These are phyloP conservation scores for Chloropsis hardwickii DNA, from an alignment of 2,113 vertebrate species.

Conservation along the genomic window DNA sequence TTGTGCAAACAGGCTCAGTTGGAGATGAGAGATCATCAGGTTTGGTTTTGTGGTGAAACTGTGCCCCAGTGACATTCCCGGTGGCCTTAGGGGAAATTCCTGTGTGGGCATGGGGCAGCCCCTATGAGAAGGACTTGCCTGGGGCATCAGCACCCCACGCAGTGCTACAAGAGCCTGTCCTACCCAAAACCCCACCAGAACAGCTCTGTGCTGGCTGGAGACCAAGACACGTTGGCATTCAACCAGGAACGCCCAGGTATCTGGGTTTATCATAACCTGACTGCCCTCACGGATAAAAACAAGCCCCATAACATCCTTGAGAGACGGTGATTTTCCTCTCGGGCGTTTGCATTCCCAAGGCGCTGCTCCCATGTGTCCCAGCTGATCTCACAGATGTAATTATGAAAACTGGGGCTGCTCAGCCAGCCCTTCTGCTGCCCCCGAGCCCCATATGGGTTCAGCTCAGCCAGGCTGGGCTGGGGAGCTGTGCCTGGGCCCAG, in stretches of 20 bases:
- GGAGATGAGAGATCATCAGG: neutral
- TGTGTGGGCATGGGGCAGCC: rapidly evolving
- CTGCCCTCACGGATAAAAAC: neutral
- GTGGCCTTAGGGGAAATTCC: neutral
- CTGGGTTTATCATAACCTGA: neutral
- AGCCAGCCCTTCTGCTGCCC: neutral
- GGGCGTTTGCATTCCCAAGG: neutral
- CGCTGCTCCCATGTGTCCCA: neutral
- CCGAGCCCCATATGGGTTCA: rapidly evolving
- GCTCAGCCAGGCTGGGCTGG: neutral
- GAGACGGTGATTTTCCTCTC: neutral
- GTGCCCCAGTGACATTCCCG: rapidly evolving
- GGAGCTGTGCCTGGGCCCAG: neutral
- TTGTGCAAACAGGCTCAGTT: rapidly evolving
- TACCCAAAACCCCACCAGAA: neutral
- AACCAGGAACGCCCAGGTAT: neutral
- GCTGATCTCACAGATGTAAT: neutral
- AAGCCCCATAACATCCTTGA: neutral
- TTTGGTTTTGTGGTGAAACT: neutral
- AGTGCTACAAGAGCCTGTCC: neutral
- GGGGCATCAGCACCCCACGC: rapidly evolving
- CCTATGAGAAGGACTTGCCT: neutral
- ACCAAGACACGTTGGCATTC: neutral
- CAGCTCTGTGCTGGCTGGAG: neutral
- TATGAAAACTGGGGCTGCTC: neutral